Base-by-base conservation (phyloP, 2,113 vertebrate species). In the Nipponia nippon region DNA sequence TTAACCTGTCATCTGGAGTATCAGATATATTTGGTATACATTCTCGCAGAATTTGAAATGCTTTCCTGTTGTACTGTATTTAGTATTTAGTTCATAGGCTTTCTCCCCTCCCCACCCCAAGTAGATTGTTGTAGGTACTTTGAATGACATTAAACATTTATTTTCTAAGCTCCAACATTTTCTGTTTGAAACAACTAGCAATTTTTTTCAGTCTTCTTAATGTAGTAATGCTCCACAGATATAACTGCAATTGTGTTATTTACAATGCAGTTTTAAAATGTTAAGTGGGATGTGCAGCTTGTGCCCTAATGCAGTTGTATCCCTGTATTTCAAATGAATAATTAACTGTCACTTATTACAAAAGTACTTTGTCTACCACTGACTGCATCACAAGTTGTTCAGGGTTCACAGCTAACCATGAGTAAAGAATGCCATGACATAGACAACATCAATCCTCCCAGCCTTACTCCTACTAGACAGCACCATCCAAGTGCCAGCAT, bases 71-170 rank as follows among this genome's bases (percentile, higher is more conserved):
- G 15, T 34, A 63, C 27, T 46, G 8, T 36, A 42, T 26, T 87
- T 61, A 42, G 16, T 34, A 55, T 80, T 66, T 85, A 11, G 8
- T 75, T 71, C 27, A 63, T 5, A 25, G 15, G 2, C 10, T 71
- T 87, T 81, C 27, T 62, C 2, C 4, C 10, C 5, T 0, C 2
- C 9, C 6, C 11, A 1, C 13, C 12, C 0, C 0, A 50, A 18
- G 15, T 34, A 77, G 8, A n/a, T 42, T 21, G 5, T 46, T 91
- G 18, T 77, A 46, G 10, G 9, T 69, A 79, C 23, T 65, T 32
- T 34, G 38, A 86, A 61, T 73, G 4, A 89, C 69, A 82, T 90
- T 50, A 72, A 93, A 53, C 7, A 66, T 44, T 85, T 88, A 44
- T 85, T 83, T 52, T 75, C 38, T 40, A 55, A 66, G 25, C 2